Base-by-base conservation (phyloP, 2,888 invertebrate genomes). In the Limenitis camilla region DNA sequence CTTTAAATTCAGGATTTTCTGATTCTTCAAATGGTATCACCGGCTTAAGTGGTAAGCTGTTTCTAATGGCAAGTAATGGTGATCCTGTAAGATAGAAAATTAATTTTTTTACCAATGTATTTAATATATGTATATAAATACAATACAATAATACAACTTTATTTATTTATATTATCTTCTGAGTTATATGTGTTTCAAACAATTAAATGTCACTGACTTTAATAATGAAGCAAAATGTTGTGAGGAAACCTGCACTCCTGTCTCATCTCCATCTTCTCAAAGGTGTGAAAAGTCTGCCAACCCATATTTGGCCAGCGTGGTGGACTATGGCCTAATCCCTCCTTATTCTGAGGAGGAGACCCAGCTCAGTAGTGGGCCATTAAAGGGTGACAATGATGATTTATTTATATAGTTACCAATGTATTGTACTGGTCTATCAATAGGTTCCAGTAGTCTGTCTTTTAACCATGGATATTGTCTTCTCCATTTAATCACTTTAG, bases 371-470 rank as follows among this genome's bases (percentile, higher is more conserved):
- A n/a, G n/a, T n/a, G n/a, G n/a, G n/a, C n/a, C n/a, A n/a, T n/a
- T n/a, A n/a, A n/a, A n/a, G n/a, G n/a, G n/a, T n/a, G n/a, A n/a
- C n/a, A n/a, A n/a, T 10, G 36, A 31, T 40, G 31, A 42, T 11
- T 31, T 2, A 32, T 39, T 32, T 40, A 44, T 6, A 11, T 40
- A 10, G 10, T 52, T 74, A 71, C 93, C 94, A 48, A 83, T 67
- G 68, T 94, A 96, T 62, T 94, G 93, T 35, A 96, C 88, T 46
- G 89, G 72, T 59, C 92, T 88, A 69, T 94, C 90, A 5, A 91
- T 68, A 1, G 90, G 88, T 43, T 91, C 90, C 57, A 91, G 62
- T 3, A 77, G 76, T 28, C 74, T 72, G 0, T 84, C 69, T 64
- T 88, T 85, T 5, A 79, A 66, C 79, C 80, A 88, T 31, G 65